These are phyloP conservation scores for Caenorhabditis sp. DNA, from an alignment of 2,888 invertebrate species.

Conservation along the genomic window DNA sequence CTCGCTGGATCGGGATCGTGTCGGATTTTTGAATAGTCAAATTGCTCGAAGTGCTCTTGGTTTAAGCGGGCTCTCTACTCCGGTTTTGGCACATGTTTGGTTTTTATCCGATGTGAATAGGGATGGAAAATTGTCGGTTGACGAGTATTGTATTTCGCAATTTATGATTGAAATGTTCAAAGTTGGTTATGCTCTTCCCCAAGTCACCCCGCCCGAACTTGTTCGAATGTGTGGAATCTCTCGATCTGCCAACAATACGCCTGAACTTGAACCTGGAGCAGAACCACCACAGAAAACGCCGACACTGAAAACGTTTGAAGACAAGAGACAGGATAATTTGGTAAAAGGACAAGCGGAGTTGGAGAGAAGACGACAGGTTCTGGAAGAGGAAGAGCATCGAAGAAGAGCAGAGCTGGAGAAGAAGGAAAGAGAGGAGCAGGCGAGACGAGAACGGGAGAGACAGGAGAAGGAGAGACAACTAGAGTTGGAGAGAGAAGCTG, in stretches of 20 bases:
- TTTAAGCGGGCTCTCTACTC: slow-evolving; percentile 89
- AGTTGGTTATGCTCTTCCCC: slow-evolving; percentile 85
- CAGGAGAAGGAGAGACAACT: slow-evolving; percentile 73
- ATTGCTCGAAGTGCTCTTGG: slow-evolving; percentile 79
- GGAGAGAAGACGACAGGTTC: slow-evolving; percentile 85
- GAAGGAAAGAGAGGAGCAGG: slow-evolving; percentile 84
- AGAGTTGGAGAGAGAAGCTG: slow-evolving; percentile 60
- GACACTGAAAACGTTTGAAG: slow-evolving; percentile 79
- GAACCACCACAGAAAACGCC: slow-evolving; percentile 65
- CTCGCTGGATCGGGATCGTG: slow-evolving; percentile 60
- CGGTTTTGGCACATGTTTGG: slow-evolving; percentile 93
- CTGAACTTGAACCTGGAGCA: slow-evolving; percentile 41
- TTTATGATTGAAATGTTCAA: slow-evolving; percentile 82
- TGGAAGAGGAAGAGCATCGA: slow-evolving; percentile 80
- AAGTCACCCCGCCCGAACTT: slow-evolving; percentile 80
- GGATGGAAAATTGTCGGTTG: slow-evolving; percentile 91
- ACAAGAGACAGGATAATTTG: slow-evolving; percentile 94
- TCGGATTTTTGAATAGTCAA: slow-evolving; percentile 61
- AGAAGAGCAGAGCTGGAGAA: slow-evolving; percentile 75
- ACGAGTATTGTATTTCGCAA: slow-evolving; percentile 97
- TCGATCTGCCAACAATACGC: slow-evolving; percentile 49
- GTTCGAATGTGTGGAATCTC: slow-evolving; percentile 63
- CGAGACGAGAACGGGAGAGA: slow-evolving; percentile 83
- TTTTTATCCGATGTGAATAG: slow-evolving; percentile 87
- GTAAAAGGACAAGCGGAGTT: slow-evolving; percentile 97